Evolutionary conservation across 1,140 invertebrate species (phyloP).

Genomic region (Drosophila truncata): DNA sequence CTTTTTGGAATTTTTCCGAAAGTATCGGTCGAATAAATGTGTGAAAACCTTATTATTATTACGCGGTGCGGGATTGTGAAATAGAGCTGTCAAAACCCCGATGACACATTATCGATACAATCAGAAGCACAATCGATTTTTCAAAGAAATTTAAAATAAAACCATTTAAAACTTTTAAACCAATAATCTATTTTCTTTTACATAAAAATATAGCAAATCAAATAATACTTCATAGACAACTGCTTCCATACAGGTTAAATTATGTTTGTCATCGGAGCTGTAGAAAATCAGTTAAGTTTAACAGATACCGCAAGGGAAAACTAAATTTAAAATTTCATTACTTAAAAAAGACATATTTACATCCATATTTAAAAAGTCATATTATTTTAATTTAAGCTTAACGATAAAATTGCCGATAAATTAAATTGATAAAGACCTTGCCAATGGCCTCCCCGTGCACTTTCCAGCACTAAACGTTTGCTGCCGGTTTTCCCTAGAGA

Average conservation of each 20-base stretch:
- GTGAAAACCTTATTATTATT: slow-evolving; percentile 61
- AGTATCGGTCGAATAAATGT: slow-evolving; percentile 30
- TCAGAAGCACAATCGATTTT: background rate
- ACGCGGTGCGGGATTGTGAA: slow-evolving; percentile 70
- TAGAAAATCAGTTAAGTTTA: background rate
- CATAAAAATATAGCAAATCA: background rate
- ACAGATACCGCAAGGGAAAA: no score
- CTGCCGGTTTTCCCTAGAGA: no score
- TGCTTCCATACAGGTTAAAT: background rate
- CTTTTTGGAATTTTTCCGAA: slow-evolving; percentile 36
- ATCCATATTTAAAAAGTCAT: no score
- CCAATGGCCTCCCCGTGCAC: no score
- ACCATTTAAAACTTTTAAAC: no score
- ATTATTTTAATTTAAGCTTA: no score
- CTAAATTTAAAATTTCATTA: no score
- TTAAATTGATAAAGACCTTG: no score
- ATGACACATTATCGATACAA: slow-evolving; percentile 2
- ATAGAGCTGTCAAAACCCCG: slow-evolving; percentile 45
- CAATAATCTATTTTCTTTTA: background rate
- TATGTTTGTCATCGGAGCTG: background rate
- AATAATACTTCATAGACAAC: no score
- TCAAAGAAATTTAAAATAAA: background rate
- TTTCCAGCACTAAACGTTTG: no score
- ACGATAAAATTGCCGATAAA: no score
- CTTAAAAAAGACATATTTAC: no score